Evolutionary conservation across 2,797 vertebrate genomes (phyloP).

Genomic region (Streptopelia turtur): DNA sequence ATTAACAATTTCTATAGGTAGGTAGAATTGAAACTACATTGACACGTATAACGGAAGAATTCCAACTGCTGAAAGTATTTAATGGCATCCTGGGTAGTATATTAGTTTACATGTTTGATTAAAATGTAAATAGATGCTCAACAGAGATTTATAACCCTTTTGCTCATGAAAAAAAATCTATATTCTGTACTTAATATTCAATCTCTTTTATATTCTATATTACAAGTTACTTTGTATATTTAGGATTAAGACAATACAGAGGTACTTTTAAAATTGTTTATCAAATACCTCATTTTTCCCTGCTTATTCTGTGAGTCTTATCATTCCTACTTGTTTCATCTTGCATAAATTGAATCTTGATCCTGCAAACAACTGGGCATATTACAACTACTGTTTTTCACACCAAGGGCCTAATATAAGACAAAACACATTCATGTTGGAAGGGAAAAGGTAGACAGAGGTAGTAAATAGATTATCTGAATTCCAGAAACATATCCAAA

Average conservation of each 20-base stretch:
- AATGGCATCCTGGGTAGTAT: background rate
- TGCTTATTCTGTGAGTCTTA: background rate
- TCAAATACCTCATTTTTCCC: background rate
- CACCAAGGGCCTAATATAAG: background rate
- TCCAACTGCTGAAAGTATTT: background rate
- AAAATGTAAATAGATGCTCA: background rate
- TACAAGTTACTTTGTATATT: background rate
- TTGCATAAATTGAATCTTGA: background rate
- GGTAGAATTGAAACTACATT: background rate
- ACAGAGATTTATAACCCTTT: background rate
- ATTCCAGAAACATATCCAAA: background rate
- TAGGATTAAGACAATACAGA: background rate
- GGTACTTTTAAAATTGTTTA: background rate
- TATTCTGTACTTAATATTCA: background rate
- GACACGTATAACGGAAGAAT: background rate
- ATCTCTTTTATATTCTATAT: background rate
- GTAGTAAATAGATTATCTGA: background rate
- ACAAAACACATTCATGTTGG: background rate
- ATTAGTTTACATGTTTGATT: background rate
- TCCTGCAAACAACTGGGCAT: background rate
- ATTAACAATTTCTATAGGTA: background rate
- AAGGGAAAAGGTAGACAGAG: background rate
- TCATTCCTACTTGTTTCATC: background rate
- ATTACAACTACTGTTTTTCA: background rate
- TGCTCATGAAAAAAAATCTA: background rate